Evolutionary conservation across 2,888 invertebrate genomes (phyloP), one percentile per base, ranked within the genome.

Genomic region (Brassicogethes aeneus): DNA sequence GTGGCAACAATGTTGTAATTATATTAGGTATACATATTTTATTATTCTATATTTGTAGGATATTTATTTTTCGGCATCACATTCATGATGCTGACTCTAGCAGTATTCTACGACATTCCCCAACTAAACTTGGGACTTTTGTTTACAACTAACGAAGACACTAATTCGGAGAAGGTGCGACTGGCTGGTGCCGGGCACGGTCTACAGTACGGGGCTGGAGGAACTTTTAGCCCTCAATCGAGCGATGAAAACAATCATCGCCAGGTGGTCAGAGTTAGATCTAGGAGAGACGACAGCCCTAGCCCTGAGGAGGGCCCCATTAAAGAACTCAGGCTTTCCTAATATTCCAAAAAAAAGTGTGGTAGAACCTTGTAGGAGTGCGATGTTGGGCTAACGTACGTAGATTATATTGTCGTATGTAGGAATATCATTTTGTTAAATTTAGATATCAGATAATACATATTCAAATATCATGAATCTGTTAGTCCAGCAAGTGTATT

Each of bases 101-200:
- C 87, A 2, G 82, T 89, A 16, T 84, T 90, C 70, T 89, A 89
- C 69, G 89, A 90, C 65, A 87, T 92, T 52, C 91, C 91, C 2
- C 87, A 91, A 70, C 72, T 91, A 54, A 90, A 91, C 68, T 69
- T 91, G 43, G 85, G 87, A 50, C 75, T 82, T 45, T 77, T 87
- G 33, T 88, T 89, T 66, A 80, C 85, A 43, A 12, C 45, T 14
- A 51, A 43, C 17, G 45, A 53, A 14, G 57, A 57, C 3, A 62
- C 63, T 17, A 81, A 80, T 57, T 78, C 80, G 0, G 83, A 83
- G 64, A 82, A 82, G 64, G 74, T 80, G 60, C 72, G 79, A 3
- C 69, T 83, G 29, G 78, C 80, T 36, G 73, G 74, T 10, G 72
- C 77, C 1, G 72, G 64, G 3, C 44, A 57, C 36, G 3, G 74